Evolutionary conservation across 2,113 vertebrate genomes (phyloP), one percentile per base, ranked within the genome.

Genomic region (Phylloscopus whistleri): DNA sequence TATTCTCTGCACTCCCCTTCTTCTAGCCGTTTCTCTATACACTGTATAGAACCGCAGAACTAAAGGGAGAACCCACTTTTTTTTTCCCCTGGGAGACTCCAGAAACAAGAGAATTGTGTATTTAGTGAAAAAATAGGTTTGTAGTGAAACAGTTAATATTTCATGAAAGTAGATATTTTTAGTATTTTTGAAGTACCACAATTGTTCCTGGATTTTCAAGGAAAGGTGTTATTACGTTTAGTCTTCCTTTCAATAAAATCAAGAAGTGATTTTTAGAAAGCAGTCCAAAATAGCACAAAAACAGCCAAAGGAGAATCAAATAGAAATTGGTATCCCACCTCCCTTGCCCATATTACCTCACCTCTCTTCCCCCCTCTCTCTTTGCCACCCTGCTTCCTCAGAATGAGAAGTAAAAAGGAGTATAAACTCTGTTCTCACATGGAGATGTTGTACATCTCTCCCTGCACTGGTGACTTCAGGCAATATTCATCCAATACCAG

Each of bases 101-200:
- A 97, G 97, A 97, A 98, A 97, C 97, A 97, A 97, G 96, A 98
- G 97, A 96, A 46, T 97, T 98, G 98, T 98, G 98, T 98, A 98
- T 98, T 98, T 98, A 98, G 98, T 98, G 97, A 98, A 98, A 98
- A 98, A 98, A 94, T 98, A 98, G 98, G 98, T 98, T 98, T 98
- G 98, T 98, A 98, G 98, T 98, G 97, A 98, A 98, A 98, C 98
- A 98, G 98, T 98, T 98, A 98, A 97, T 98, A 98, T 98, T 98
- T 98, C 98, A 98, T 98, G 98, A 97, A 98, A 98, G 98, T 98
- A 98, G 98, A 98, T 98, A 98, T 98, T 98, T 98, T 98, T 98
- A 98, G 98, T 98, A 98, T 97, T 98, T 98, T 98, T 98, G 97
- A 98, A 98, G 97, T 98, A 98, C 96, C 97, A 98, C 98, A 98